phyloP scores from a whole-genome alignment of 2,797 vertebrate genomes.

The Leontopithecus rosalia region DNA sequence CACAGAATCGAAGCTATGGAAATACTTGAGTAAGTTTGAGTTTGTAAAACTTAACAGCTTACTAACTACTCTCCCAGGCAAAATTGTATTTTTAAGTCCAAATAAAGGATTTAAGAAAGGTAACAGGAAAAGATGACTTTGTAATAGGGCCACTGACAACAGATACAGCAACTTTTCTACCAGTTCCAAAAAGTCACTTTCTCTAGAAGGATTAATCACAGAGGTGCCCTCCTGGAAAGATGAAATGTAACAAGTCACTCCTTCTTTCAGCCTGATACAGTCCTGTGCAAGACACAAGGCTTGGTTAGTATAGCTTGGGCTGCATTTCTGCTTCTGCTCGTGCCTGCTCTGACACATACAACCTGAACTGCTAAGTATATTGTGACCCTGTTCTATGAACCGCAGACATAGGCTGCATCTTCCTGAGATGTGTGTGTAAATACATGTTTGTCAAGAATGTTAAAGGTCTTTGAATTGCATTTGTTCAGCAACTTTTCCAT shows the following conservation, averaged over 20 bases:
- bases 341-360: not conserved
- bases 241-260: not conserved
- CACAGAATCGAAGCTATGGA: not conserved
- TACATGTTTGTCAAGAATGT: not conserved
- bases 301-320: not conserved
- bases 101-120: conserved; percentile 31
- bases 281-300: not conserved
- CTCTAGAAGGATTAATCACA: not conserved
- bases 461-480: conserved; percentile 31
- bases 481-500: conserved; percentile 22
- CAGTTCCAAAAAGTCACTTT: not conserved
- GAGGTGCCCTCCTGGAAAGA: not conserved
- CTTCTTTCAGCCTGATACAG: not conserved
- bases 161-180: not conserved
- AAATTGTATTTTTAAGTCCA: conserved; percentile 25
- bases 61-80: conserved; percentile 5
- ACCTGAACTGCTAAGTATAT: not conserved
- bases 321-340: not conserved
- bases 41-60: conserved; percentile 24
- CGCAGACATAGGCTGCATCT: not conserved
- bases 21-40: not conserved
- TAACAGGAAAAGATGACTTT: not conserved
- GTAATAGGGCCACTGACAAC: not conserved
- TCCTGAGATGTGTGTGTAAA: not conserved
- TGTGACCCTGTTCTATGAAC: not conserved